Evolutionary conservation across 1,140 invertebrate species (phyloP), one percentile per base, ranked within the genome.

Genomic region (Metopolophium dirhodum): DNA sequence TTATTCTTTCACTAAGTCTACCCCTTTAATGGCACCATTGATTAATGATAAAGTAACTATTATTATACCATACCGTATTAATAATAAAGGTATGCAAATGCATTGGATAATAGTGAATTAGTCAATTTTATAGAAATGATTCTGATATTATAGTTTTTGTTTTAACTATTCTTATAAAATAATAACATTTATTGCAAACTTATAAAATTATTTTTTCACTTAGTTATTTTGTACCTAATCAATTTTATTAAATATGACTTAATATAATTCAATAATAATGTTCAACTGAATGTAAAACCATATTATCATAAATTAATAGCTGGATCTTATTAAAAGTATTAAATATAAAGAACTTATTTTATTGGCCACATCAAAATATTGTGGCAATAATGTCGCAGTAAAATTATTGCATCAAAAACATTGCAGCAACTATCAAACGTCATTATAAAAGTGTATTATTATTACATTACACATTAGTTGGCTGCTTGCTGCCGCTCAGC

Each of bases 121-220:
- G 14, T 68, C 30, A 6, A 68, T 68, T 68, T 68, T 68, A n/a
- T n/a, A 18, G 14, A 68, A 68, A 68, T 68, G 61, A 68, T 68
- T 30, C 0, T 68, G 9, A 68, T 68, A 14, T 68, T 30, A 30
- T 68, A 14, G 26, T 30, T 68, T n/a, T 68, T 68, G 9, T 68
- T n/a, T n/a, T 68, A n/a, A n/a, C 30, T 14, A 14, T 68, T 54
- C 20, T 54, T 54, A 20, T 2, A 54, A 54, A 54, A 7, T 51
- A 51, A 18, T 54, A 23, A 54, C 51, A 22, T 23, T 22, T 94
- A 94, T 88, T 91, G 30, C 61, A 68, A 68, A n/a, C 26, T 68
- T 68, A n/a, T 68, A 14, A 68, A 68, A 68, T 68, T 68, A 68
- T 14, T 68, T 68, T 61, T 68, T 68, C 0, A n/a, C 30, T 68